Conservation (phyloP, 2,888 invertebrate species). For the Clunio marinus region DNA sequence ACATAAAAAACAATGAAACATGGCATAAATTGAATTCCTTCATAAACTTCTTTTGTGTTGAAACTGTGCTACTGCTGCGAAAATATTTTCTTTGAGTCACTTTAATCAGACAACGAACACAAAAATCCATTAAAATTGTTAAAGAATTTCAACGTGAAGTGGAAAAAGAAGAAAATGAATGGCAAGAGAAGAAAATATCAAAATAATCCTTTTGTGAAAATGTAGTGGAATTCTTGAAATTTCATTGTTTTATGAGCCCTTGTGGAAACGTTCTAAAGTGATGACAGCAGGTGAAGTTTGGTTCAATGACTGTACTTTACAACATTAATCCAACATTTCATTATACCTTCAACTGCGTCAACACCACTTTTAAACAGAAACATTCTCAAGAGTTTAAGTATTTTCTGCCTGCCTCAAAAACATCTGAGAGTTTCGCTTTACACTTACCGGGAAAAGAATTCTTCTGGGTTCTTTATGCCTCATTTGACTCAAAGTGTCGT, state of each 20-base stretch:
- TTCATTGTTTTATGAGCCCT: not conserved
- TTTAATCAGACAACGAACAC: too few relatives aligned
- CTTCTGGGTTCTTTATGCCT: not conserved
- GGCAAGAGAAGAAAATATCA: not conserved
- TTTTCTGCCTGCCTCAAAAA: too few relatives aligned
- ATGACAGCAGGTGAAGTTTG: too few relatives aligned
- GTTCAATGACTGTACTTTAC: too few relatives aligned
- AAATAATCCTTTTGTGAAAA: not conserved
- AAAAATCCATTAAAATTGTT: not conserved
- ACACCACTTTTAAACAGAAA: too few relatives aligned
- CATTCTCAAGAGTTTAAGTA: too few relatives aligned
- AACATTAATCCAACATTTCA: too few relatives aligned
- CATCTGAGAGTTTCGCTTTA: too few relatives aligned
- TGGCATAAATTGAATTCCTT: not conserved
- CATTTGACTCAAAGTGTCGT: slow-evolving; percentile 10
- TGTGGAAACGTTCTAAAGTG: not conserved
- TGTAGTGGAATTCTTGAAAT: not conserved
- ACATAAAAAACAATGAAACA: slow-evolving; percentile 7
- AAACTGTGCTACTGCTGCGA: not conserved
- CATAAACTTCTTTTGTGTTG: not conserved
- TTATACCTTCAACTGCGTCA: too few relatives aligned
- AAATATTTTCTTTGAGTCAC: too few relatives aligned
- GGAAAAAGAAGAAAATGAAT: not conserved
- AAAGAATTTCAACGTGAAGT: not conserved
- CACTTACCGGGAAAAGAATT: too few relatives aligned